Conservation (phyloP, 2,113 vertebrate genomes). For the Syngnathoides biaculeatus region DNA sequence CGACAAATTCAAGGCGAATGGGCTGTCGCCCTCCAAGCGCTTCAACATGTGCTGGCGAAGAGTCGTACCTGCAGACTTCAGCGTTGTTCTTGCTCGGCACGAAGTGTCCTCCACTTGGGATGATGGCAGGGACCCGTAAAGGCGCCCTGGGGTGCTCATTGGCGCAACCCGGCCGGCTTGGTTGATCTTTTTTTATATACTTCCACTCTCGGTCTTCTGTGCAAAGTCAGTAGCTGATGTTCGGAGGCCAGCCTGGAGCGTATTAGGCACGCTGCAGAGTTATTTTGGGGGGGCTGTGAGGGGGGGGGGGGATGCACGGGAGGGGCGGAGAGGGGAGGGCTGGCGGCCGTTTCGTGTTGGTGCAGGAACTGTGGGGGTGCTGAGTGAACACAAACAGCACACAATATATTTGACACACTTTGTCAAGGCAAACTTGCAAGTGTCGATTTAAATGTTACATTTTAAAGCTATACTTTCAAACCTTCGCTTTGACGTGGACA, state of each 20-base stretch:
- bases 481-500: not conserved
- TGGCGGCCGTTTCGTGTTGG: not conserved
- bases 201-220: not conserved
- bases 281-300: not conserved
- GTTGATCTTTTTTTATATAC: not conserved
- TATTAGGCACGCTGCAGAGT: not conserved
- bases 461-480: not conserved
- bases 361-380: not conserved
- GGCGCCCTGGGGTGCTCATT: not conserved
- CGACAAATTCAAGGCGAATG: not conserved
- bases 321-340: not conserved
- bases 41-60: not conserved
- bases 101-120: not conserved
- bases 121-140: not conserved
- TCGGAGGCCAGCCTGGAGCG: not conserved
- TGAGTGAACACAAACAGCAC: not conserved
- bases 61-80: not conserved
- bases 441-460: too few relatives aligned
- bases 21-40: not conserved
- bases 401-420: not conserved
- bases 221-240: not conserved
- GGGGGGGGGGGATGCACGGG: not conserved
- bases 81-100: not conserved
- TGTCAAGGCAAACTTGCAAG: too few relatives aligned
- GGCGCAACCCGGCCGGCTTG: not conserved